Evolutionary conservation across 2,797 vertebrate species (phyloP).

Genomic region (Carduelis carduelis): DNA sequence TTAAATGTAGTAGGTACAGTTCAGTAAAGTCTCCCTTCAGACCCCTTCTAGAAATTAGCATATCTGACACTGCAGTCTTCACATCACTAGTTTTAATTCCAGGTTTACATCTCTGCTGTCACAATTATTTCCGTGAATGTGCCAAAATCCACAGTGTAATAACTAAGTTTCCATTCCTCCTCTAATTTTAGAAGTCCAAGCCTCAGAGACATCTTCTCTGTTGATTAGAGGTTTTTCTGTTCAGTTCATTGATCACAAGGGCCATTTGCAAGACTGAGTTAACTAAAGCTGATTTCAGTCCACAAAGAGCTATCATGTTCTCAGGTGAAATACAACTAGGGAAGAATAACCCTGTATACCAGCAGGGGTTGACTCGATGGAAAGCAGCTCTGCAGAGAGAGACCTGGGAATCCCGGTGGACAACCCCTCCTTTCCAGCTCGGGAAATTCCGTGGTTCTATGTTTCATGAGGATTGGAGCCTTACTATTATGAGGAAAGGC

Average conservation of each 20-base stretch:
- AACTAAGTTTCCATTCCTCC: background rate
- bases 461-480: background rate
- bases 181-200: constrained; percentile 40
- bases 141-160: constrained; percentile 21
- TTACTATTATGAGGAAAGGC: background rate
- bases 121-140: constrained; percentile 6
- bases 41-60: constrained; percentile 2
- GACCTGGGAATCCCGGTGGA: background rate
- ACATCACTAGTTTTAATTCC: constrained; percentile 31
- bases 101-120: constrained; percentile 18
- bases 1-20: background rate
- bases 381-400: background rate
- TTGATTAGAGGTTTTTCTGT: constrained; percentile 37
- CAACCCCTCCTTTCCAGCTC: background rate
- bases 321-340: background rate
- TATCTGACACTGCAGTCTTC: constrained; percentile 4
- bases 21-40: constrained; percentile 13
- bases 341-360: background rate
- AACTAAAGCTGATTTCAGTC: constrained; percentile 35
- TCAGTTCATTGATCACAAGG: constrained; percentile 38
- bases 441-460: background rate
- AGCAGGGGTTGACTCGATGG: background rate
- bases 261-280: constrained; percentile 26
- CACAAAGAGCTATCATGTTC: background rate
- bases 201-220: background rate